Evolutionary conservation across 2,113 vertebrate species (phyloP).

Genomic region (Enhydra lutris): DNA sequence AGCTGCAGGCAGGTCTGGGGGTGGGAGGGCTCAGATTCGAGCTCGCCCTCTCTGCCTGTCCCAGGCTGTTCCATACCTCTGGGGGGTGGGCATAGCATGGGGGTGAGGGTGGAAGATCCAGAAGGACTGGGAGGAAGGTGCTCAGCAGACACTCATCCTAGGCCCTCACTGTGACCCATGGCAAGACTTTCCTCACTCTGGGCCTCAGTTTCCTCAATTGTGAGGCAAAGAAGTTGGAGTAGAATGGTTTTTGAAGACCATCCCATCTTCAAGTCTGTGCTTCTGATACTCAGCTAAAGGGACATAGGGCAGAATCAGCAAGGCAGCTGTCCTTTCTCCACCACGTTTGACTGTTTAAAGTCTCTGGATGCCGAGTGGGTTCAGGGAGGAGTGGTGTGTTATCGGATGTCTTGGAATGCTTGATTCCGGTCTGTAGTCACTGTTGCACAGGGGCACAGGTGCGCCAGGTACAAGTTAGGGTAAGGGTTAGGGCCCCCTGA

Average conservation of each 20-base stretch:
- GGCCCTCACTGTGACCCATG: not conserved
- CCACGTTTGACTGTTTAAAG: not conserved
- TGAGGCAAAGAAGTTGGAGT: not conserved
- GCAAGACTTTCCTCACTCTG: not conserved
- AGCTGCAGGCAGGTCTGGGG: not conserved
- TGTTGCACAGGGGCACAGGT: not conserved
- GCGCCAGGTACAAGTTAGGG: not conserved
- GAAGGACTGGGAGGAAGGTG: not conserved
- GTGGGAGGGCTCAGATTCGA: not conserved
- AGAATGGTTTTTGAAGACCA: not conserved
- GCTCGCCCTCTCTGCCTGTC: not conserved
- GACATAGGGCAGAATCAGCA: not conserved
- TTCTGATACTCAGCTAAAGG: not conserved
- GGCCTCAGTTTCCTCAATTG: constrained; percentile 1
- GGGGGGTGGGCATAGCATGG: not conserved
- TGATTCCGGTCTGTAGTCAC: not conserved
- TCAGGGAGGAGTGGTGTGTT: not conserved
- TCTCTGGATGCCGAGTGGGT: not conserved
- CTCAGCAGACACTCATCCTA: not conserved
- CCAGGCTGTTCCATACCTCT: not conserved
- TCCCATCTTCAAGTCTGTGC: not conserved
- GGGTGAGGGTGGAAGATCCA: no score
- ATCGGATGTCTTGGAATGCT: not conserved
- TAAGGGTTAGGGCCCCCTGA: no score
- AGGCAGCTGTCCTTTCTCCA: not conserved